These are phyloP conservation scores for Thalassarche chlororhynchos DNA, from an alignment of 2,113 vertebrate genomes.

Conservation along the genomic window DNA sequence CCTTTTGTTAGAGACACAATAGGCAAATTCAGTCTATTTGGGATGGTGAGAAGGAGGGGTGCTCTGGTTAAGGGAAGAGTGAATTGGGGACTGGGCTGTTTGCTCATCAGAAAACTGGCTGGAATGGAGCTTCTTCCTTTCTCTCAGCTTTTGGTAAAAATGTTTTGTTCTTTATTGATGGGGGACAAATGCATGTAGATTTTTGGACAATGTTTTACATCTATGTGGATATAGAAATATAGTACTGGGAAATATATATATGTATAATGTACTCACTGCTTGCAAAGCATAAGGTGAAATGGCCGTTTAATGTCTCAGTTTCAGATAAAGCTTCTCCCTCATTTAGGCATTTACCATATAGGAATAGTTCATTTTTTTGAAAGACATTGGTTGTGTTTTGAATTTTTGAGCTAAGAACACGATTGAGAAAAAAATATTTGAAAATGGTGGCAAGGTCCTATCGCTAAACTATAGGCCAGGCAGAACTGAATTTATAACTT, in stretches of 20 bases:
- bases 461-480: background rate
- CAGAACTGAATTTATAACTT: background rate
- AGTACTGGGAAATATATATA: background rate
- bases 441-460: background rate
- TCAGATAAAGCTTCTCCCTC: background rate
- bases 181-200: background rate
- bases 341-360: background rate
- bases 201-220: background rate
- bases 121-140: background rate
- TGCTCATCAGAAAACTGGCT: background rate
- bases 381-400: background rate
- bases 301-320: background rate
- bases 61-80: background rate
- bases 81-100: background rate
- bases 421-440: background rate
- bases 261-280: background rate
- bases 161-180: rapidly evolving
- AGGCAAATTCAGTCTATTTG: background rate
- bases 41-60: background rate
- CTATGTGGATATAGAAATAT: background rate
- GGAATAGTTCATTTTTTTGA: background rate
- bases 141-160: background rate
- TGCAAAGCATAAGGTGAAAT: background rate
- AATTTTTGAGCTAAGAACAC: background rate
- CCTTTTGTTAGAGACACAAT: background rate